A percentile compares a stretch with the other conserved stretches of the same genome.
These are phyloP conservation scores for Athrips mouffetella DNA, from an alignment of 2,888 invertebrate species.

Conservation along the genomic window DNA sequence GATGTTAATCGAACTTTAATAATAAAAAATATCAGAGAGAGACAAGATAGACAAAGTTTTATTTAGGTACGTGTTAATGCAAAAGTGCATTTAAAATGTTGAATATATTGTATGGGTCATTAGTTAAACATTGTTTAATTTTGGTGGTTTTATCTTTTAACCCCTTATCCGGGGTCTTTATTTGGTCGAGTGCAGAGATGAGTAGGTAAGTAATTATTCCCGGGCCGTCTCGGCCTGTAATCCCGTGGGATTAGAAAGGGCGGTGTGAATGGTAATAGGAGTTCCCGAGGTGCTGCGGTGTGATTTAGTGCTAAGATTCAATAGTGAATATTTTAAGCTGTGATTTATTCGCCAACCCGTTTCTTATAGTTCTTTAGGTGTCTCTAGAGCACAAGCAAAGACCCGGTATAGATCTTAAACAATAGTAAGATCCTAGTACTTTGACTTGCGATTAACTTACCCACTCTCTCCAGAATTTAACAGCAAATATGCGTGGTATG, in stretches of 20 bases:
- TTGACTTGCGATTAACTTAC: too few species aligned
- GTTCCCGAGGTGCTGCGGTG: conserved; percentile 69
- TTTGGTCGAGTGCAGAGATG: conserved; percentile 48
- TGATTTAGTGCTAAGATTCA: conserved; percentile 76
- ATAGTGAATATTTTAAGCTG: conserved; percentile 75
- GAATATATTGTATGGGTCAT: conserved; percentile 15
- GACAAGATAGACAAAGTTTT: conserved; percentile 9
- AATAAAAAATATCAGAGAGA: neutral
- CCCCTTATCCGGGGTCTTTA: conserved; percentile 44
- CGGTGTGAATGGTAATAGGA: conserved; percentile 75
- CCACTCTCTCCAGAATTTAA: too few species aligned
- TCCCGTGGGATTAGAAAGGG: conserved; percentile 74
- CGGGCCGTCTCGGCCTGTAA: conserved; percentile 70
- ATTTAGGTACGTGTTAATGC: conserved; percentile 5
- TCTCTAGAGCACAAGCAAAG: conserved; percentile 4
- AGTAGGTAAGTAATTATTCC: conserved; percentile 76
- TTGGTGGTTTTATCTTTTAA: conserved; percentile 31
- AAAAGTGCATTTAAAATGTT: conserved; percentile 15
- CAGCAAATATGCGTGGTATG: too few species aligned
- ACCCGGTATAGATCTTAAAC: too few species aligned
- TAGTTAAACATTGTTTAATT: conserved; percentile 40
- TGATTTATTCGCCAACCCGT: conserved; percentile 60
- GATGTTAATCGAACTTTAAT: conserved; percentile 39
- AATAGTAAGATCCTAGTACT: too few species aligned
- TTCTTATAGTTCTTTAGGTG: conserved; percentile 38